phyloP scores from a whole-genome alignment of 2,888 invertebrate genomes.

The Doris montereyensis region DNA sequence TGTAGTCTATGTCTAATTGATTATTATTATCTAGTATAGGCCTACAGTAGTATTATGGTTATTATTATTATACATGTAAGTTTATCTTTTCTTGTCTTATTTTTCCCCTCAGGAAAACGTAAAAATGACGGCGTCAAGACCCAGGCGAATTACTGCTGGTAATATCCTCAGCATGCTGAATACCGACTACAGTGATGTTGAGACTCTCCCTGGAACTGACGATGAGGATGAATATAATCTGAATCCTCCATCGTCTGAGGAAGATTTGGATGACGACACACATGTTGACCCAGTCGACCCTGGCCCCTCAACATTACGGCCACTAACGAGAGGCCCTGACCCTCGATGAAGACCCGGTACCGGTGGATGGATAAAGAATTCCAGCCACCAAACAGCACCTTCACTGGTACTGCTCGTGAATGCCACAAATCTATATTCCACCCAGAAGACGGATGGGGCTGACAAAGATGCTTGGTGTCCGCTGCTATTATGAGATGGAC shows the following conservation, averaged over 20 bases:
- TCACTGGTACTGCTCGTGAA: not conserved
- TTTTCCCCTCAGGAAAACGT: no score
- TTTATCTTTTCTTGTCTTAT: no score
- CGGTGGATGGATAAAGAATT: not conserved
- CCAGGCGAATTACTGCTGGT: not conserved
- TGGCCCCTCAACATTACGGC: no score
- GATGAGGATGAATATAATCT: not conserved
- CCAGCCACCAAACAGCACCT: not conserved
- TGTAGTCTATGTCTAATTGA: no score
- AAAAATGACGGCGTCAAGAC: not conserved
- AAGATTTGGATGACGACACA: no score
- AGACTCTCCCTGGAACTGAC: not conserved
- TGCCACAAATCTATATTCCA: constrained; percentile 23
- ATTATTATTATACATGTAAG: not conserved
- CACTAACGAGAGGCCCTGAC: no score
- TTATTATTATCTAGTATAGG: no score
- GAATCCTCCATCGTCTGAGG: not conserved
- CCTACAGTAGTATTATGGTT: no score
- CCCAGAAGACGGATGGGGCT: constrained; percentile 41
- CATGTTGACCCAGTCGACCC: no score
- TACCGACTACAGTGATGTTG: not conserved
- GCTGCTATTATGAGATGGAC: constrained; percentile 39
- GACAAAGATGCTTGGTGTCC: constrained; percentile 27
- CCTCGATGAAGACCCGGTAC: no score
- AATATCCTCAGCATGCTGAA: not conserved